Evolutionary conservation across 2,888 invertebrate species (phyloP), one percentile per base, ranked within the genome.

Genomic region (Phymatocera aterrima): DNA sequence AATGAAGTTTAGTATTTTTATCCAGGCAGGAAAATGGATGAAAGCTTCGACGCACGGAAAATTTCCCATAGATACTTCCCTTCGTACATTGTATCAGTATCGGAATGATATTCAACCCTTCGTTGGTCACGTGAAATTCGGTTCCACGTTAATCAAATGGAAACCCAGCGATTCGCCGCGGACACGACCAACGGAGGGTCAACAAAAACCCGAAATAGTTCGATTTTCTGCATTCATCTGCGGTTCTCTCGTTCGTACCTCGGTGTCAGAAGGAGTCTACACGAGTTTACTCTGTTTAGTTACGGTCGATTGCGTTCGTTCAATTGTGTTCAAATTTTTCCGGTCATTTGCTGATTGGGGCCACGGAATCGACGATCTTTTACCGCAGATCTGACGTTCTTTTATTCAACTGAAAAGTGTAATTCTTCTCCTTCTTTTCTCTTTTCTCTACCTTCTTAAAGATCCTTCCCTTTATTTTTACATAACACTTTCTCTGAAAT

Each of bases 301-400:
- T 28, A 21, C 28, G 31, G n/a, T 21, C 37, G 40, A 64, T 64
- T 21, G 64, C 34, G 21, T 64, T 18, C 3, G 18, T 15, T n/a
- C 8, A 40, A 37, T 64, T 10, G 10, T 37, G 37, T 40, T 64
- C 4, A 40, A 40, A 64, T 64, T 18, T 64, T 18, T 40, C 21
- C 37, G 12, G 10, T 37, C n/a, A 40, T 64, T 64, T 40, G 34
- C 34, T 64, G 64, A 34, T 64, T 64, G 64, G 64, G 21, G 18
- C 8, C 21, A 6, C 10, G 37, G 12, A 37, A n/a, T 64, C 18
- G 64, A 18, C 10, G 18, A 64, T 40, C 34, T 18, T 18, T 3
- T 18, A 64, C 37, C 2, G 34, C 18, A 34, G 37, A 37, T 64
- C 37, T 64, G 34, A 37, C 37, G 3, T n/a, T 37, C 18, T 37